Evolutionary conservation across 2,113 vertebrate species (phyloP), one percentile per base, ranked within the genome.

Genomic region (Anoura caudifer): DNA sequence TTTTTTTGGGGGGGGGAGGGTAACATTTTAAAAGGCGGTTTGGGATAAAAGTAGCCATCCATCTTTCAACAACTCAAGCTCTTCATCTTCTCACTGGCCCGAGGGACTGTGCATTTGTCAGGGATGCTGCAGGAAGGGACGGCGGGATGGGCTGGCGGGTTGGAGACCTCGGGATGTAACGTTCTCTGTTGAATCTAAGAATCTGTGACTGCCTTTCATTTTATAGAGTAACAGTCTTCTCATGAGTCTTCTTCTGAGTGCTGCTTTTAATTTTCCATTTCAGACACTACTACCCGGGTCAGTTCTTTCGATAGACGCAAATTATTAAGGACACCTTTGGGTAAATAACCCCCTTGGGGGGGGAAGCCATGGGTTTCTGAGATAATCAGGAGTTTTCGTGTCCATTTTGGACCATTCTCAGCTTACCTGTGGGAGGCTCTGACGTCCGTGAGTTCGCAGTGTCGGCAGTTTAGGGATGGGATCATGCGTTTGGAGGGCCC

Each of bases 391-490:
- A 61, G 17, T 11, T 16, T 38, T 38, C 24, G 2, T 1, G 13
- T 13, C 24, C 24, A 4, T 38, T 19, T 19, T 31, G 45, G 41
- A 19, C 8, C 19, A 8, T 24, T 41, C 50, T 8, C 73, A 82
- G 20, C 13, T 65, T 5, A 33, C 24, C 43, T 12, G 65, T 10
- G 76, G 50, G 81, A 67, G 36, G 45, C 43, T 52, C 59, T 15
- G 11, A 14, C 8, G 38, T 11, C 28, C 67, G 0, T 0, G 4
- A 7, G 11, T 69, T 36, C 24, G 13, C 0, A 0, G 43, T 1
- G 43, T 13, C 0, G 1, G 22, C 28, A 2, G 36, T 76, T 61
- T 2, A 7, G 14, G 31, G 33, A 67, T 0, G 31, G 61, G 33
- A 9, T 26, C 2, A 45, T 4, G 50, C n/a, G 4, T 7, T 2